Evolutionary conservation across 2,113 vertebrate species (phyloP).

Genomic region (Muntiacus reevesi): DNA sequence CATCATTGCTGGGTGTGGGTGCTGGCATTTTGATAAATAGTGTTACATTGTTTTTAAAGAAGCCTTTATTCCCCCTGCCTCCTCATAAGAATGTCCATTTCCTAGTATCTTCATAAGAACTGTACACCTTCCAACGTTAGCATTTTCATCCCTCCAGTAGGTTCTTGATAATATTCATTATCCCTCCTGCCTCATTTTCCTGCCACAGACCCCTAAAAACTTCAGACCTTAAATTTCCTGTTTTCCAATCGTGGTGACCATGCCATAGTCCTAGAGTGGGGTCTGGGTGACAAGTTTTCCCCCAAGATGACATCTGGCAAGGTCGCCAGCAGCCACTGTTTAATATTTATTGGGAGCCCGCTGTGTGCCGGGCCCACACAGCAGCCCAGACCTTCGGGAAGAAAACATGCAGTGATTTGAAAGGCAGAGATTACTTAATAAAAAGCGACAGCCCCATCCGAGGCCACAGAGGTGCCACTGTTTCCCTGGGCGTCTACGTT

Average conservation of each 20-base stretch:
- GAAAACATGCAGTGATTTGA: conserved; percentile 16
- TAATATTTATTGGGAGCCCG: conserved; percentile 59
- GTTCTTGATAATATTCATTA: neutral
- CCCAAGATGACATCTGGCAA: conserved; percentile 28
- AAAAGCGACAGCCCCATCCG: conserved; percentile 56
- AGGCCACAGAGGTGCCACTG: conserved; percentile 45
- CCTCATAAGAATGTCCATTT: neutral
- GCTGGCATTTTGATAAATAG: neutral
- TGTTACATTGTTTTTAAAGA: neutral
- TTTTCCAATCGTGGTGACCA: neutral
- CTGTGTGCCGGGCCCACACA: conserved; percentile 50
- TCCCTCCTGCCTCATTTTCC: neutral
- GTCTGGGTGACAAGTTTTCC: neutral
- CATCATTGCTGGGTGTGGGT: neutral
- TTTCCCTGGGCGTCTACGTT: conserved; percentile 52
- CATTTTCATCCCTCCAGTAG: neutral
- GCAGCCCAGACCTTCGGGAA: conserved; percentile 50
- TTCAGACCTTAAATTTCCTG: neutral
- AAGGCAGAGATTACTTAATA: conserved; percentile 59
- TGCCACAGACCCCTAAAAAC: neutral
- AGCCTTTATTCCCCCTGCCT: neutral
- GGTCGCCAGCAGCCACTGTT: conserved; percentile 7
- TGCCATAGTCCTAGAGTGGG: neutral
- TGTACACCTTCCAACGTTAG: neutral
- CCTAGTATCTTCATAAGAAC: neutral